phyloP scores from a whole-genome alignment of 2,888 invertebrate species.

The Pandemis corylana region DNA sequence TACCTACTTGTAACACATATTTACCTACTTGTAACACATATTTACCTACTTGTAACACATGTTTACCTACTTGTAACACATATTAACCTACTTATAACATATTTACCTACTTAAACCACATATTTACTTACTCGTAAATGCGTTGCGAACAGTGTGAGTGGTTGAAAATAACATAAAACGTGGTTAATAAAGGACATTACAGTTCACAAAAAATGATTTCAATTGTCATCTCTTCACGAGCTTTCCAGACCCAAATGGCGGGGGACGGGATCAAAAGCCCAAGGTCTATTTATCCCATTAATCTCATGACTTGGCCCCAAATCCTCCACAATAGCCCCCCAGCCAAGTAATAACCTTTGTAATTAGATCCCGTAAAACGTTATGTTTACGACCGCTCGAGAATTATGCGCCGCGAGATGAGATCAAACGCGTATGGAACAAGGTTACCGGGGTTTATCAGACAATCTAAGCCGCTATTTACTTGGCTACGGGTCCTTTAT shows the following conservation, averaged over 20 bases:
- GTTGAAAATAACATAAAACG: background rate
- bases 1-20: too few species aligned
- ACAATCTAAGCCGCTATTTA: background rate
- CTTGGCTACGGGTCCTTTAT: background rate
- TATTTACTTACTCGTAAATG: too few species aligned
- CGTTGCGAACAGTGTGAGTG: background rate
- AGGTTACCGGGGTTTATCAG: conserved; percentile 39
- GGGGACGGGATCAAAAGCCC: background rate
- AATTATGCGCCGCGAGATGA: conserved; percentile 47
- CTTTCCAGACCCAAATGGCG: background rate
- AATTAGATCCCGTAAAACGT: conserved; percentile 56
- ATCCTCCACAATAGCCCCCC: conserved; percentile 34
- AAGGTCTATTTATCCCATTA: background rate
- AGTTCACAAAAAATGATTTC: background rate
- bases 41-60: too few species aligned
- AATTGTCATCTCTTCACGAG: background rate
- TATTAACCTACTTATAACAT: too few species aligned
- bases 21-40: too few species aligned
- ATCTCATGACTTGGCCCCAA: conserved; percentile 26
- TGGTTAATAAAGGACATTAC: background rate
- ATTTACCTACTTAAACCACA: too few species aligned
- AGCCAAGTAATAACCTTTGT: conserved; percentile 53
- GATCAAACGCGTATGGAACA: conserved; percentile 47
- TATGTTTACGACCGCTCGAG: conserved; percentile 52
- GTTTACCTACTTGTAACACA: too few species aligned